These are phyloP conservation scores for Chrysemys picta DNA, from an alignment of 2,113 vertebrate genomes.

Conservation along the genomic window DNA sequence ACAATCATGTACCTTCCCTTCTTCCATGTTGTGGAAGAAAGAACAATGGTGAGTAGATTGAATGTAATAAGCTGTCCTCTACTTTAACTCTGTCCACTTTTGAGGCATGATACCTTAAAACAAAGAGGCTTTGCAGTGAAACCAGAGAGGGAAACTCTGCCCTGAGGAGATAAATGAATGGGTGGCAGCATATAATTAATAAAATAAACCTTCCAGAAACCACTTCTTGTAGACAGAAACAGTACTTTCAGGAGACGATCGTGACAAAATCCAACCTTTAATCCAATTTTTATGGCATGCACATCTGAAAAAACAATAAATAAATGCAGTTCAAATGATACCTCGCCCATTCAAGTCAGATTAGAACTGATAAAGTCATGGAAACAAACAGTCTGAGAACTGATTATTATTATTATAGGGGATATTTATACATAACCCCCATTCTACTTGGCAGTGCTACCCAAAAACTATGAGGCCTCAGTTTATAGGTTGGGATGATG, in stretches of 20 bases:
- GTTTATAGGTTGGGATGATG: background rate
- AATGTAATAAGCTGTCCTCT: background rate
- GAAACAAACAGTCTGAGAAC: conserved; percentile 42
- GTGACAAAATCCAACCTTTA: conserved; percentile 60
- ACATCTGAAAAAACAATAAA: conserved; percentile 67
- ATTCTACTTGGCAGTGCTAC: background rate
- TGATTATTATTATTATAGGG: background rate
- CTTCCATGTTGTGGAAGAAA: background rate
- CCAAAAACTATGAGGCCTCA: background rate
- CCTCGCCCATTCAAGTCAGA: conserved; percentile 57
- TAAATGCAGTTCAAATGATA: conserved; percentile 47
- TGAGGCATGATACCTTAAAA: conserved; percentile 23
- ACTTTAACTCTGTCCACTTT: background rate
- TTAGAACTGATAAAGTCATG: conserved; percentile 20
- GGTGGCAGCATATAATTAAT: conserved; percentile 68
- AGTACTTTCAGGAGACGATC: conserved; percentile 60
- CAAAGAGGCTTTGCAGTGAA: conserved; percentile 56
- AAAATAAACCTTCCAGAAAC: conserved; percentile 68
- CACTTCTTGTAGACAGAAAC: conserved; percentile 59
- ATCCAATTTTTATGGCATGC: conserved; percentile 72
- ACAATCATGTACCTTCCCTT: background rate
- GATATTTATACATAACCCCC: background rate
- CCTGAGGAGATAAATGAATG: conserved; percentile 61
- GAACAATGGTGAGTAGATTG: background rate
- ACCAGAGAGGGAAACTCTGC: conserved; percentile 59